Base-by-base conservation (phyloP, 1,140 invertebrate genomes). In the Paraescarpia echinospica region DNA sequence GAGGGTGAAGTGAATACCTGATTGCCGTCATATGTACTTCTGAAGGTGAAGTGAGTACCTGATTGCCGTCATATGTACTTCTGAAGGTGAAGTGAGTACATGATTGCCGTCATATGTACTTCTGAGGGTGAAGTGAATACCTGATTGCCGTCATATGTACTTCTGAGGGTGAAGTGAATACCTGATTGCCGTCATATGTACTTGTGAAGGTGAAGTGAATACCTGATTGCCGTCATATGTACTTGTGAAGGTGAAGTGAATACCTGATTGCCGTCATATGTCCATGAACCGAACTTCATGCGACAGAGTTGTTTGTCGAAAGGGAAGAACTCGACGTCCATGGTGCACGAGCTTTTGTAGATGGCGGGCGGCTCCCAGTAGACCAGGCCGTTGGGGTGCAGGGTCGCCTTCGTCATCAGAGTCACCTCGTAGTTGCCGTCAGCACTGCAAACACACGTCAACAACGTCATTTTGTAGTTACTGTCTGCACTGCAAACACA, bases 291-390 rank as follows among this genome's bases (percentile, higher is more conserved):
- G 94, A 96, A 96, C 93, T 96, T 96, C 98, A 99, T 98, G 93
- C 98, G 97, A 95, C 98, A 99, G 91, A 97, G 98, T 96, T 99
- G 98, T 94, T 98, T 98, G 95, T 99, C 98, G 95, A 99, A 99
- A 0, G 98, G 98, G 95, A 99, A 96, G 94, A 92, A 96, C 95
- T 93, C 95, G 94, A 99, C 99, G 96, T 99, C 99, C 94, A 99
- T 99, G 34, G 98, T 97, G 95, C 99, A 99, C 0, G 98, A 99
- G 35, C 98, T 99, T 96, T 99, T 99, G 96, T 99, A 99, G 96
- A 99, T 99, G 0, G 99, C 99, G 0, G 99, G 99, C 0, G 99
- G 99, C 95, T 99, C 99, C 99, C 99, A 99, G 1, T 95, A 94
- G 12, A 99, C 98, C 96, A 98, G 98, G 33, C 99, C 99, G 96